Evolutionary conservation across 2,113 vertebrate species (phyloP).

Genomic region (Xiphorhynchus elegans): DNA sequence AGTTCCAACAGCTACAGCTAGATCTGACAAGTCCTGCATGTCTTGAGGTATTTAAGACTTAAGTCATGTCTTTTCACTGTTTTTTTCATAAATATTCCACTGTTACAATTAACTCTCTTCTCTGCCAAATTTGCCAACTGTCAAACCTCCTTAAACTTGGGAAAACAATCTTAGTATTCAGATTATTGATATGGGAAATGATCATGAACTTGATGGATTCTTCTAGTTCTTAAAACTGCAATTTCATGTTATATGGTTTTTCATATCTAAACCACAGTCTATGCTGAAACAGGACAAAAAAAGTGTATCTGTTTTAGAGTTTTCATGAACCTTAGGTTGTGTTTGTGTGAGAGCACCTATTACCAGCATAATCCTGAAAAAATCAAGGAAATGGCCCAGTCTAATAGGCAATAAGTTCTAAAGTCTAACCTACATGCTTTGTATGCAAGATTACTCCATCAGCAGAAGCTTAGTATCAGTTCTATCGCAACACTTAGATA

Average conservation of each 20-base stretch:
- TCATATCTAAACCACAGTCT: background rate
- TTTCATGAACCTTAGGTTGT: background rate
- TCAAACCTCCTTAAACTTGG: background rate
- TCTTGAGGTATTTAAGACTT: background rate
- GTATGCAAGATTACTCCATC: background rate
- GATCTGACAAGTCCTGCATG: background rate
- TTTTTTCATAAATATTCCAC: background rate
- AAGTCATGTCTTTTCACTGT: background rate
- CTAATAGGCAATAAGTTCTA: background rate
- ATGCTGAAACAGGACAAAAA: background rate
- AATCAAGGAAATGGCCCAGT: background rate
- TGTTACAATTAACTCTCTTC: background rate
- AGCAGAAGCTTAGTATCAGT: background rate
- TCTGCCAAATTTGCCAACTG: background rate
- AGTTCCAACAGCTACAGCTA: background rate
- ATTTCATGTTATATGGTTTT: background rate
- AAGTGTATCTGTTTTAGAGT: fast-evolving
- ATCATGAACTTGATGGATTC: fast-evolving
- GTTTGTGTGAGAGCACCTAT: background rate
- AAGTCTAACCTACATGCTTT: background rate
- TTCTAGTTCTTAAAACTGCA: background rate
- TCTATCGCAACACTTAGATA: background rate
- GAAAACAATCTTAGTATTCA: background rate
- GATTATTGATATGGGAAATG: background rate
- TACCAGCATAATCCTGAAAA: background rate